Conservation (phyloP, 2,113 vertebrate genomes). For the Brachypteracias leptosomus region DNA sequence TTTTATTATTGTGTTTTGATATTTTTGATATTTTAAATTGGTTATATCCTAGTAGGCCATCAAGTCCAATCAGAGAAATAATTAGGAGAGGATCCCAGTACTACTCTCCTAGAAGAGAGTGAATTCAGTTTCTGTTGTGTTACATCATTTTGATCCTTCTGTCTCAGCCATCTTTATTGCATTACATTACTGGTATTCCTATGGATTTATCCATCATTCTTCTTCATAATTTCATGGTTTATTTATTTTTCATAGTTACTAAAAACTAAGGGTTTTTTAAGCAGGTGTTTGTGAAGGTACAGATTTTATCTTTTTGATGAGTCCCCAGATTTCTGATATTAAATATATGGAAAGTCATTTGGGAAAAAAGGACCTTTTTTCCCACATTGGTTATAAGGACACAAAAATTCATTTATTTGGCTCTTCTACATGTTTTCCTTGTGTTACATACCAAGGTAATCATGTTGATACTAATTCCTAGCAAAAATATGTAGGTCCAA, state of each 20-base stretch:
- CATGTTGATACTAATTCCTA: background rate
- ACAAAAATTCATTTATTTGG: background rate
- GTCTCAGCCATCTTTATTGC: background rate
- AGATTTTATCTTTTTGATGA: background rate
- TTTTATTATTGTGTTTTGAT: background rate
- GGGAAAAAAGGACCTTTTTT: background rate
- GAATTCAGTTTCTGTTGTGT: background rate
- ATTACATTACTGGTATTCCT: background rate
- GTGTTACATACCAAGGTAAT: background rate
- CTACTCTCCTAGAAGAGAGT: background rate
- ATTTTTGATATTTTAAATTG: background rate
- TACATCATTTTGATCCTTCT: background rate
- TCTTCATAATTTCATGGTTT: background rate
- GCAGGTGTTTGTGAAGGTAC: background rate
- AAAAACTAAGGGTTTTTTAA: background rate
- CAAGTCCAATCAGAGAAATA: background rate
- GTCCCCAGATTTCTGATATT: background rate
- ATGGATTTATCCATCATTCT: background rate
- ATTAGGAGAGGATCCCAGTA: background rate
- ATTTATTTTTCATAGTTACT: background rate
- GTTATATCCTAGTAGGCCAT: background rate
- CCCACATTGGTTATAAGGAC: background rate
- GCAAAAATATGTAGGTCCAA: background rate
- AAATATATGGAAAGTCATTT: background rate
- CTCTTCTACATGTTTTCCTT: background rate